Percentiles rank a stretch among this genome's conserved stretches.
Evolutionary conservation across 1,140 invertebrate species (phyloP).

Genomic region (Trichonephila clavipes): DNA sequence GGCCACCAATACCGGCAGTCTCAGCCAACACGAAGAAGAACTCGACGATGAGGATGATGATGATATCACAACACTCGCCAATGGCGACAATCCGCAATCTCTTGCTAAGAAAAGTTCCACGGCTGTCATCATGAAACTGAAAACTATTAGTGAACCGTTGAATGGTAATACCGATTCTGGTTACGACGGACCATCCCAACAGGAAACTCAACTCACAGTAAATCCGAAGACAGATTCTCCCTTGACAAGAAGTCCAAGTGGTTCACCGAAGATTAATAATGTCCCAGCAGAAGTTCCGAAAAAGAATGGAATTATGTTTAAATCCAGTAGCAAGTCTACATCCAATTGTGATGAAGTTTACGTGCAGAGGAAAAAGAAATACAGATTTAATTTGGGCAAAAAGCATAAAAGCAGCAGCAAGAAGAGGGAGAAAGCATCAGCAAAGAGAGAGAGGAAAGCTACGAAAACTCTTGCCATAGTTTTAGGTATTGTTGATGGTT

Average conservation of each 20-base stretch:
- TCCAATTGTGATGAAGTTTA: not conserved
- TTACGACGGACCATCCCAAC: conserved; percentile 66
- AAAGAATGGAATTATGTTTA: conserved; percentile 48
- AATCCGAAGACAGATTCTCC: not conserved
- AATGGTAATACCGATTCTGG: conserved; percentile 77
- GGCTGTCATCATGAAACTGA: conserved; percentile 49
- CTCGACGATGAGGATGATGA: conserved; percentile 72
- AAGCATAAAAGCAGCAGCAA: conserved; percentile 91
- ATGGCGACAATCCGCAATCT: conserved; percentile 6
- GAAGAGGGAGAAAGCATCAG: conserved; percentile 96
- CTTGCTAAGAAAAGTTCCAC: conserved; percentile 37
- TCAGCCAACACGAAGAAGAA: conserved; percentile 64
- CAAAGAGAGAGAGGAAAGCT: conserved; percentile 98
- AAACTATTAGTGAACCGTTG: conserved; percentile 78
- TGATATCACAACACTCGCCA: not conserved
- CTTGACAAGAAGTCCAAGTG: not conserved
- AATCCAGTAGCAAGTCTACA: not conserved
- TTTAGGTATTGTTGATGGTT: conserved; percentile 87
- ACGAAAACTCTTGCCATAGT: conserved; percentile 99
- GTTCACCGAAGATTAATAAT: conserved; percentile 1
- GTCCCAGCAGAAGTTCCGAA: not conserved
- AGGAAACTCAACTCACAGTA: conserved; percentile 28
- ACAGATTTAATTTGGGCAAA: conserved; percentile 78
- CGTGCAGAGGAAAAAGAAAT: conserved; percentile 77
- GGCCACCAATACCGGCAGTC: conserved; percentile 68